Conservation (phyloP, 2,888 invertebrate species). For the Rapana venosa region DNA sequence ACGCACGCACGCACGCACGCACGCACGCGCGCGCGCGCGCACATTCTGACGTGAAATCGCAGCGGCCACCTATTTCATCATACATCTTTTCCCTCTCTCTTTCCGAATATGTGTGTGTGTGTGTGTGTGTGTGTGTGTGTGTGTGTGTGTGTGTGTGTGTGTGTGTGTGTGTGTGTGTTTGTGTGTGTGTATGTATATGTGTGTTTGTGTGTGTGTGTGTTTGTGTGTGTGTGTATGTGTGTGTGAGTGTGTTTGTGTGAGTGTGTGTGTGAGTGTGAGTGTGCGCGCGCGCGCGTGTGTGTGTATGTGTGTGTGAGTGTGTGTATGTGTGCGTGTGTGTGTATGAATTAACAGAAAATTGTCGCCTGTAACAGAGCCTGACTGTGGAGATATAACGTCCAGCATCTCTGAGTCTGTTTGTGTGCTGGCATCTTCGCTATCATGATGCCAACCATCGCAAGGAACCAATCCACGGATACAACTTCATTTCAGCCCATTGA, state of each 20-base stretch:
- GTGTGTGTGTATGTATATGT: neutral
- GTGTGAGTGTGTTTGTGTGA: neutral
- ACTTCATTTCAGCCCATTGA: too few relatives aligned
- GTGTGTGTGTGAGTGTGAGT: neutral
- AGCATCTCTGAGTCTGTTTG: neutral
- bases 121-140: conserved; percentile 4
- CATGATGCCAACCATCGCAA: too few relatives aligned
- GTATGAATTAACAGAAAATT: neutral
- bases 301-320: conserved; percentile 9
- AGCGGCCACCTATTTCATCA: too few relatives aligned
- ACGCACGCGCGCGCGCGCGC: neutral
- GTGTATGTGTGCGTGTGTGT: neutral
- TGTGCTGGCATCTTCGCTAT: neutral
- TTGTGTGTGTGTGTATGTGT: neutral
- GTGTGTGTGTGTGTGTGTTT: conserved; percentile 19
- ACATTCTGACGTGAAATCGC: neutral
- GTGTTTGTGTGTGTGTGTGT: neutral
- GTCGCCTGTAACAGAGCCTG: neutral
- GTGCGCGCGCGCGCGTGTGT: too few relatives aligned
- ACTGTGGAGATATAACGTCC: neutral
- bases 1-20: neutral
- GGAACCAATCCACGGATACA: too few relatives aligned
- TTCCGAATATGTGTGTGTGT: neutral
- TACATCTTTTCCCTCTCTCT: neutral
- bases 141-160: conserved; percentile 23